phyloP scores from a whole-genome alignment of 2,113 vertebrate species.

The Fulmarus glacialis region DNA sequence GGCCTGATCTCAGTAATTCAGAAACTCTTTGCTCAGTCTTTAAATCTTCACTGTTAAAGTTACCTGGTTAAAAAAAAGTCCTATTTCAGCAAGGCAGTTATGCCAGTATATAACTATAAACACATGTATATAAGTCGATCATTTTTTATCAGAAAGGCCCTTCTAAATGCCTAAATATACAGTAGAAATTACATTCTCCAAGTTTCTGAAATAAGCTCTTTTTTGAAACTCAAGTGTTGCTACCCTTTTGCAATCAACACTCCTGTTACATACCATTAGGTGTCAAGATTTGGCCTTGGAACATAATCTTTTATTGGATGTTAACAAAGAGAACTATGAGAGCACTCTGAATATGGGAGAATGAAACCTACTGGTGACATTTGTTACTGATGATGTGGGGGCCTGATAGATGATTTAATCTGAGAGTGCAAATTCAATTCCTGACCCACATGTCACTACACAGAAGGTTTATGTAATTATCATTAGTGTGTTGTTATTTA shows the following conservation, averaged over 20 bases:
- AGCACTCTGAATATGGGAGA: neutral
- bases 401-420: slow-evolving; percentile 23
- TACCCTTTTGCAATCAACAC: neutral
- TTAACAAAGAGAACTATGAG: neutral
- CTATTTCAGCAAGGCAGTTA: neutral
- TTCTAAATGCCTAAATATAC: neutral
- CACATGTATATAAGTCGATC: neutral
- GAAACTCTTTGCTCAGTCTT: neutral
- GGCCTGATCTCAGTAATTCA: neutral
- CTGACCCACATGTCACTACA: slow-evolving; percentile 40
- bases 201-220: neutral
- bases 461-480: slow-evolving; percentile 53
- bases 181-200: neutral
- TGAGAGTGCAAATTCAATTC: slow-evolving; percentile 30
- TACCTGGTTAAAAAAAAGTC: neutral
- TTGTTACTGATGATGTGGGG: neutral
- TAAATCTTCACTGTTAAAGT: neutral
- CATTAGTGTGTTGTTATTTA: slow-evolving; percentile 37
- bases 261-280: neutral
- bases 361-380: neutral
- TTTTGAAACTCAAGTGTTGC: neutral
- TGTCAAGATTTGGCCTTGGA: neutral
- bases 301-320: neutral
- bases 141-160: neutral
- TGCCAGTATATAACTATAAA: neutral